Evolutionary conservation across 1,140 invertebrate genomes (phyloP), one percentile per base, ranked within the genome.

Genomic region (Lerema accius): DNA sequence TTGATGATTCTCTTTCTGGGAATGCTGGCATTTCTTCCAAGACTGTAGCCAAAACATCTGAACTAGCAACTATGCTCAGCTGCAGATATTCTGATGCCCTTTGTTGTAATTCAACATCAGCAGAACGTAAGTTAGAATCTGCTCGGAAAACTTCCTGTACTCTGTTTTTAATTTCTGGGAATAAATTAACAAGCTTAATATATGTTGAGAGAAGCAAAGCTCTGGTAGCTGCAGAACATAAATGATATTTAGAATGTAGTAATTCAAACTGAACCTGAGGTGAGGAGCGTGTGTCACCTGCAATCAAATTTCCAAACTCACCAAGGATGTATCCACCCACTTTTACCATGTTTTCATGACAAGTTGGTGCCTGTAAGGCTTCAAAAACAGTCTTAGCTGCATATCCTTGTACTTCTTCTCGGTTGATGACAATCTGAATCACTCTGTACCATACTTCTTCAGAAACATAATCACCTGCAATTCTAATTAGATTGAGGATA

Each of bases 301-400:
- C 99, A 84, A 99, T 99, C 15, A 99, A 93, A 92, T 99, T 99
- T 19, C 99, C 99, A 93, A 99, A 99, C 92, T 99, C 99, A 56
- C 99, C 99, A 39, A 99, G 93, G 76, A 99, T 99, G 77, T 99
- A 99, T 17, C 98, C 99, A 51, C 99, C 99, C 42, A 99, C 99
- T 94, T 99, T 99, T 0, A 99, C 99, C 99, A 99, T 99, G 89
- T 99, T 99, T 92, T 99, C 99, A 91, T 99, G 99, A 86, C 99
- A 99, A 46, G 99, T 98, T 17, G 98, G 98, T 40, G 98, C 98
- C 93, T 99, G 98, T 45, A 99, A 90, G 65, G 98, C 97, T 91
- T 99, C 99, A 93, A 99, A 99, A 4, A 99, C 98, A 28, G 99
- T 99, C 93, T 99, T 99, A 4, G 99, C 98, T 43, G 99, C 98